Evolutionary conservation across 2,797 vertebrate genomes (phyloP).

Genomic region (Hydrolagus colliei): DNA sequence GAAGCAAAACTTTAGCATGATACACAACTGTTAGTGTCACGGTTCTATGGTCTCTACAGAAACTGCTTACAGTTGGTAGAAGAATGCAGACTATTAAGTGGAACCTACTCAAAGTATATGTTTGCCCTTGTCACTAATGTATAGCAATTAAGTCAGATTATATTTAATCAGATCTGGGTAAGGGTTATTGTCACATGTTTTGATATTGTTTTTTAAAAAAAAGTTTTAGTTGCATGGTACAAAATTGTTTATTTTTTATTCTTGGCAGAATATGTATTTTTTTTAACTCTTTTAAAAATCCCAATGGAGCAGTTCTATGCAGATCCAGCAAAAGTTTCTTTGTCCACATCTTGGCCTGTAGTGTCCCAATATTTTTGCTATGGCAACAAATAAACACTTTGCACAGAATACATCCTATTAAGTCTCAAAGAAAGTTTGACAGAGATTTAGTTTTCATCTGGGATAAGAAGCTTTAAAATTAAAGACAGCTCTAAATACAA

Average conservation of each 20-base stretch:
- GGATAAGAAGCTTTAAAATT: no score
- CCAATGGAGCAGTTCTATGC: neutral
- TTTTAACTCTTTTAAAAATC: neutral
- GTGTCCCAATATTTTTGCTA: slow-evolving; percentile 25
- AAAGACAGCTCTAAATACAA: no score
- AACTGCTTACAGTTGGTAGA: neutral
- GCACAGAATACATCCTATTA: neutral
- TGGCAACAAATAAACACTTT: slow-evolving; percentile 31
- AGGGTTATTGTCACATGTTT: neutral
- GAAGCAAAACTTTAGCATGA: neutral
- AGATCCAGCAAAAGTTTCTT: slow-evolving; percentile 12
- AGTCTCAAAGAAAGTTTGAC: neutral
- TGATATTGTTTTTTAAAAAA: slow-evolving; percentile 30
- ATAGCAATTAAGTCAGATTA: slow-evolving; percentile 5
- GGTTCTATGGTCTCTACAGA: neutral
- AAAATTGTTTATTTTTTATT: slow-evolving; percentile 23
- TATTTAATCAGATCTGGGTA: neutral
- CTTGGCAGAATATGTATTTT: slow-evolving; percentile 1
- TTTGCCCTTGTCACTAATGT: neutral
- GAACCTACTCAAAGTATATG: neutral
- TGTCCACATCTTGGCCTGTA: neutral
- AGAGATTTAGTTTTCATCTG: no score
- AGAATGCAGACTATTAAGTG: neutral
- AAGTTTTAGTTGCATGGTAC: slow-evolving; percentile 28
- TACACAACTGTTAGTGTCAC: neutral